Conservation (phyloP, 2,797 vertebrate species). For the Rhincodon typus region DNA sequence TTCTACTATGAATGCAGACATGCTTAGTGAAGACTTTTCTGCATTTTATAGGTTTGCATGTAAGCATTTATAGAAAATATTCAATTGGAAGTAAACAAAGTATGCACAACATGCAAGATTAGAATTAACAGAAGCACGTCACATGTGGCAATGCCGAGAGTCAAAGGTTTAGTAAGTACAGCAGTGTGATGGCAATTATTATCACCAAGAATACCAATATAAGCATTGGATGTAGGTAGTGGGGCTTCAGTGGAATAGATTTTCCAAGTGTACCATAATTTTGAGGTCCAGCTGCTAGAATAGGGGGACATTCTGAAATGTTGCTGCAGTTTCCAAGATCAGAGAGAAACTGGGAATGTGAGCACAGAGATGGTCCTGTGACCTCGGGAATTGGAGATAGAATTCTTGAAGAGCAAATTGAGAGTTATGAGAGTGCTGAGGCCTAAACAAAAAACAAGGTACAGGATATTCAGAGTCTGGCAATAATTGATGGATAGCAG, state of each 20-base stretch:
- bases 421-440: neutral
- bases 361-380: neutral
- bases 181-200: neutral
- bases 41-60: neutral
- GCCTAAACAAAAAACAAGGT: too few species aligned
- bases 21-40: neutral
- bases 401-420: neutral
- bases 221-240: neutral
- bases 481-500: neutral
- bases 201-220: neutral
- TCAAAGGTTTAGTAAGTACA: neutral
- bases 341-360: neutral
- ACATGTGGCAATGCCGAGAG: neutral
- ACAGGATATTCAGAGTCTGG: neutral
- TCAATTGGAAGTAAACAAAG: neutral
- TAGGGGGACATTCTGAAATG: neutral
- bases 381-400: neutral
- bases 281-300: neutral
- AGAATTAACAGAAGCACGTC: neutral
- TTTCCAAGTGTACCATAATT: neutral
- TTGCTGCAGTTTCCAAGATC: neutral
- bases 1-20: neutral
- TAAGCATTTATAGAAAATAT: neutral
- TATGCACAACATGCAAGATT: neutral
- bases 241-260: neutral